These are phyloP conservation scores for Batillaria attramentaria DNA, from an alignment of 1,140 invertebrate genomes.

Conservation along the genomic window DNA sequence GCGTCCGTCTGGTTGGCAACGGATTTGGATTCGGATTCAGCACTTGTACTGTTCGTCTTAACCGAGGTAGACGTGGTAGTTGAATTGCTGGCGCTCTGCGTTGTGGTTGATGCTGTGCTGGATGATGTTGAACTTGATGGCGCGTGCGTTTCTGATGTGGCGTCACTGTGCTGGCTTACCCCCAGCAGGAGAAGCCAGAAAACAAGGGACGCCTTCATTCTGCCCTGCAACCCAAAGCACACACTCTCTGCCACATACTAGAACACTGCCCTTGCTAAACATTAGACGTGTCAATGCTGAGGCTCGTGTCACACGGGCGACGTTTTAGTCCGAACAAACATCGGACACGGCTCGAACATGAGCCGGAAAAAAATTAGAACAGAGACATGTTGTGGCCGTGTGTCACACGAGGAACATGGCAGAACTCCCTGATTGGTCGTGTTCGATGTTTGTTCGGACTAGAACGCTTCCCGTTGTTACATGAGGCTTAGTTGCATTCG, in stretches of 20 bases:
- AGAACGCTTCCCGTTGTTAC: too few species aligned
- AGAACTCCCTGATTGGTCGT: too few species aligned
- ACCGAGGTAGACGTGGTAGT: neutral
- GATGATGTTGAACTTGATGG: neutral
- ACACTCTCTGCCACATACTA: neutral
- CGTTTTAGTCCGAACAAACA: too few species aligned
- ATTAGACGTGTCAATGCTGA: too few species aligned
- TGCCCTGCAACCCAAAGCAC: neutral
- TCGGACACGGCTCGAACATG: neutral
- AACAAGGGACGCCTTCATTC: neutral
- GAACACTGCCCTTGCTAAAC: too few species aligned
- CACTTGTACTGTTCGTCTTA: neutral
- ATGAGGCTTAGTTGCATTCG: too few species aligned
- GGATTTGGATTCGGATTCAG: neutral
- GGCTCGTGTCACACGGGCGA: neutral
- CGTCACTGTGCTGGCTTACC: neutral
- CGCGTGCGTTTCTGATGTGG: neutral
- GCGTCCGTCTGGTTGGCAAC: neutral
- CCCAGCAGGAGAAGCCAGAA: neutral
- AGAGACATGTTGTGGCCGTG: neutral
- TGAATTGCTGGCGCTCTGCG: neutral
- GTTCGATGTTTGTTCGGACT: too few species aligned
- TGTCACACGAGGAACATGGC: neutral
- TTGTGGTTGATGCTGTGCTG: neutral
- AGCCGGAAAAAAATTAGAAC: neutral